Conservation (phyloP, 2,888 invertebrate species). For the Xestobium rufovillosum region DNA sequence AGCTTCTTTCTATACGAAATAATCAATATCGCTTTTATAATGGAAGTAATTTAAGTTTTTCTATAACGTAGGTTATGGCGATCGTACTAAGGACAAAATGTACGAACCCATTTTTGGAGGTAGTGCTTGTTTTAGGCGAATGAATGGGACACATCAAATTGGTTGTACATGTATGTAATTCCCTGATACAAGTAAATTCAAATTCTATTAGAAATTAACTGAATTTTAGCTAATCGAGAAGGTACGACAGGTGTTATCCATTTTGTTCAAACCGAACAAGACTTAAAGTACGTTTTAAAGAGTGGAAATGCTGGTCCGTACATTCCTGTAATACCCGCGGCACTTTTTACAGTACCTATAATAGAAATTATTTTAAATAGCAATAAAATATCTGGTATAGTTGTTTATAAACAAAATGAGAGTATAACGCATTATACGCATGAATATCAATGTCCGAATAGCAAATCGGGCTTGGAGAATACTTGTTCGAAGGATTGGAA, state of each 20-base stretch:
- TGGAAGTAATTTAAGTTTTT: too few relatives aligned
- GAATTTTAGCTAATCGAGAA: slow-evolving; percentile 1
- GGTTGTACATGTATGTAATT: slow-evolving; percentile 83
- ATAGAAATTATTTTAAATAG: slow-evolving; percentile 49
- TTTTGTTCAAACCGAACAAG: slow-evolving; percentile 54
- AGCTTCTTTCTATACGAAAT: too few relatives aligned
- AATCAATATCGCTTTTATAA: too few relatives aligned
- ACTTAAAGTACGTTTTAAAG: slow-evolving; percentile 64
- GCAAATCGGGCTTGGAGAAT: slow-evolving; percentile 50
- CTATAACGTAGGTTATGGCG: too few relatives aligned
- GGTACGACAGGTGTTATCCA: slow-evolving; percentile 85
- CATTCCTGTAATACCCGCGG: slow-evolving; percentile 62
- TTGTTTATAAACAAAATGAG: slow-evolving; percentile 50
- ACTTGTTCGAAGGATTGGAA: slow-evolving; percentile 63
- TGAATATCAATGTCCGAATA: slow-evolving; percentile 79
- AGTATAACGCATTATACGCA: slow-evolving; percentile 44
- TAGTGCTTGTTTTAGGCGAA: slow-evolving; percentile 75
- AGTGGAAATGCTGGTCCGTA: slow-evolving; percentile 75
- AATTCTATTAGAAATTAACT: too few relatives aligned
- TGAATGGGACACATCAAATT: slow-evolving; percentile 92
- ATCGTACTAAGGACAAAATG: slow-evolving; percentile 71
- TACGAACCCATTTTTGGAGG: slow-evolving; percentile 66
- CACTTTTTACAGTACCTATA: slow-evolving; percentile 50
- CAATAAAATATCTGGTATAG: slow-evolving; percentile 56
- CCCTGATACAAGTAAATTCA: background rate